Base-by-base conservation (phyloP, 2,113 vertebrate species). In the Peromyscus leucopus region DNA sequence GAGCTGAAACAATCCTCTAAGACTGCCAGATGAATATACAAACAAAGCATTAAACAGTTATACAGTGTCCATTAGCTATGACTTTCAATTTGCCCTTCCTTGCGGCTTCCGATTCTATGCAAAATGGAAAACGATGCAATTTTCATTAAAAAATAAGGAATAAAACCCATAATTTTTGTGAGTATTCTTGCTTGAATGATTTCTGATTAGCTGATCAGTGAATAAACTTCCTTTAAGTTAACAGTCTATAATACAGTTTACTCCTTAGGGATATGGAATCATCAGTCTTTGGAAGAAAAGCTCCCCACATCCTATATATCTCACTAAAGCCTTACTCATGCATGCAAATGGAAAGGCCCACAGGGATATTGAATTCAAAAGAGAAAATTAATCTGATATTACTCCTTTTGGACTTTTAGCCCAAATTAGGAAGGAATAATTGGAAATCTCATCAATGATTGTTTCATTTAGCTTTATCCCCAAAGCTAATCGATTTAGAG, bases 381-480 rank as follows among this genome's bases (percentile, higher is more conserved):
- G 42, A 94, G 21, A 22, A 90, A 71, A 89, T 85, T 31, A 91
- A 97, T 75, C 48, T 76, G 76, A 31, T 36, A 92, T 92, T 91
- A 94, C 72, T 95, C 36, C 69, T 97, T 94, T 86, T 76, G 85
- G 72, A 89, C 89, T 92, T 63, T 95, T 90, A 89, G 82, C 48
- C 92, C 42, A 90, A 88, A 96, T 92, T 79, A 88, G 61, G 39
- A 79, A 96, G 90, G 93, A 97, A 87, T 94, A 96, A 98, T 95
- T 83, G 94, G 94, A 72, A 97, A 94, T 88, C 75, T 87, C 85
- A 89, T 24, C 67, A 98, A 86, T 90, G 48, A 93, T 0, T 95
- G 55, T 71, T 97, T 96, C 86, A 89, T 93, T 96, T 95, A 94
- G 63, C 13, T 31, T 15, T 78, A 91, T 75, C 86, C 76, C 94